Percentiles rank a stretch among this genome's conserved stretches.
Conservation (phyloP, 2,888 invertebrate genomes). For the Stictocephala bisonia region DNA sequence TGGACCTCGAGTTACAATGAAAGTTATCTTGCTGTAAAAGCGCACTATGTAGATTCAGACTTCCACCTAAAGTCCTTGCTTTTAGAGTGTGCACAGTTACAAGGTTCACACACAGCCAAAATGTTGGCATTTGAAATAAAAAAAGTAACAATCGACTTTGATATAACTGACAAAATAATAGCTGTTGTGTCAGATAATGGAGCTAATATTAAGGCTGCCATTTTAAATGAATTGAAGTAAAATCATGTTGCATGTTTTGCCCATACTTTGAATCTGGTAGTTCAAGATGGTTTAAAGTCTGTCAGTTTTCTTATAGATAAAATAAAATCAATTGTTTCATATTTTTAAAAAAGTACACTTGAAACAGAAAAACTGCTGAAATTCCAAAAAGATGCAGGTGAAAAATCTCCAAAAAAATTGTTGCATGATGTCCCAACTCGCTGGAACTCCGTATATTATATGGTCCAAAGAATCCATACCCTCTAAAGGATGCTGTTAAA, state of each 20-base stretch:
- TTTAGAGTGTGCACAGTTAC: neutral
- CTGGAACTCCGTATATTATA: conserved; percentile 23
- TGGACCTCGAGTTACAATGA: neutral
- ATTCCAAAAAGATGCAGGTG: conserved; percentile 2
- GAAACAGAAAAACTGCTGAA: neutral
- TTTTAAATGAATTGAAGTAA: neutral
- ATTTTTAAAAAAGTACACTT: neutral
- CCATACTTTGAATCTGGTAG: conserved; percentile 12
- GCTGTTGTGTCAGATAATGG: conserved; percentile 25
- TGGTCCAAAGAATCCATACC: conserved; percentile 2
- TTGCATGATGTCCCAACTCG: conserved; percentile 6
- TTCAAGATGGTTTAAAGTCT: neutral
- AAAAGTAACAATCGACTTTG: neutral
- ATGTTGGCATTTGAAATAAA: neutral
- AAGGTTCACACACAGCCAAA: neutral
- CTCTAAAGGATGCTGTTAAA: conserved; percentile 4
- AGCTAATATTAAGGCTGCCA: neutral
- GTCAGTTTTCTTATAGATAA: neutral
- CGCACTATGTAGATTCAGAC: neutral
- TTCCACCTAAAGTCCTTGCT: neutral
- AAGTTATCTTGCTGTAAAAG: neutral
- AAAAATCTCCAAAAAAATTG: conserved; percentile 16
- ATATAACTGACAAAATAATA: neutral
- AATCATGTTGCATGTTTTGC: neutral
- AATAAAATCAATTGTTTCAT: conserved; percentile 4